A percentile compares a stretch with the other conserved stretches of the same genome.
Evolutionary conservation across 2,113 vertebrate species (phyloP).

Genomic region (Enhydra lutris): DNA sequence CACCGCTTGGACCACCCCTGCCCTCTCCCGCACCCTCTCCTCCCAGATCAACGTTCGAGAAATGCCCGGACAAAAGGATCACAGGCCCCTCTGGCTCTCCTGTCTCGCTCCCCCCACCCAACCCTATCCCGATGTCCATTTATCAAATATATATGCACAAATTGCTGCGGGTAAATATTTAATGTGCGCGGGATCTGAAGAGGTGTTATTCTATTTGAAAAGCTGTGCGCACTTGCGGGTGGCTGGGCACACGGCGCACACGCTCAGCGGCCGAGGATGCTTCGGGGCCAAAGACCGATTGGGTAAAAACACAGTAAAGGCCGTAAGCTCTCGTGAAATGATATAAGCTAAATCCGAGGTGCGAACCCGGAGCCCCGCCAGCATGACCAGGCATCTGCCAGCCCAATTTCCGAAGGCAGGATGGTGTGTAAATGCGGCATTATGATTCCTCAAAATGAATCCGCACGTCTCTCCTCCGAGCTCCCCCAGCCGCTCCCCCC

Average conservation of each 20-base stretch:
- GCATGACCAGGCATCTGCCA: constrained; percentile 87
- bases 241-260: background rate
- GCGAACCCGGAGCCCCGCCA: constrained; percentile 81
- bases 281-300: constrained; percentile 76
- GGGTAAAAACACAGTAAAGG: constrained; percentile 79
- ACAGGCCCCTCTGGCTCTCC: fast-evolving
- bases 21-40: background rate
- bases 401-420: constrained; percentile 82
- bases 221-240: constrained; percentile 47
- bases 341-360: constrained; percentile 83
- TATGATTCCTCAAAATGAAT: constrained; percentile 85
- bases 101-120: background rate
- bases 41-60: fast-evolving
- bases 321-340: constrained; percentile 80
- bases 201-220: constrained; percentile 79
- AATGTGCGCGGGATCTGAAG: constrained; percentile 71
- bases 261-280: constrained; percentile 58
- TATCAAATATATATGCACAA: constrained; percentile 75
- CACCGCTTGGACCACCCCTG: background rate
- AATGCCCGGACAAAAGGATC: constrained; percentile 55
- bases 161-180: constrained; percentile 84
- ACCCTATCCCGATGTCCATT: constrained; percentile 38
- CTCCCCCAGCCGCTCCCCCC: background rate
- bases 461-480: constrained; percentile 79
- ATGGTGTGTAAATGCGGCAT: constrained; percentile 80